Evolutionary conservation across 2,888 invertebrate genomes (phyloP).

Genomic region (Agapetus fuscipes): DNA sequence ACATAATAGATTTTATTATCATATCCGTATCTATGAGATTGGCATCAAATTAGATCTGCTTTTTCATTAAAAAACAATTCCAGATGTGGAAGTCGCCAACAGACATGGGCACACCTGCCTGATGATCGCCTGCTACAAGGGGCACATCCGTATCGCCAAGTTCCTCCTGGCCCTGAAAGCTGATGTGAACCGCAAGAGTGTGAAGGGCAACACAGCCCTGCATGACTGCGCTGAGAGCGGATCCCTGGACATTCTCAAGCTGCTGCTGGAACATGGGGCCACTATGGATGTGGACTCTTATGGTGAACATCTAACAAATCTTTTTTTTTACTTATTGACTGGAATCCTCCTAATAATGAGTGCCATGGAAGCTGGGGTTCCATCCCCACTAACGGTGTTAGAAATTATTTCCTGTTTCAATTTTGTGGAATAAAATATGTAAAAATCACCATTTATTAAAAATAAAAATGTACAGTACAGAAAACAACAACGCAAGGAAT

Average conservation of each 20-base stretch:
- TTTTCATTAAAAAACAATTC: too few relatives aligned
- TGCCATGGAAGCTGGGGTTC: too few relatives aligned
- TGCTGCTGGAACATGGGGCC: slow-evolving; percentile 80
- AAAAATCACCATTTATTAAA: too few relatives aligned
- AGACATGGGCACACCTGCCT: slow-evolving; percentile 93
- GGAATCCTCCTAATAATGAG: not conserved
- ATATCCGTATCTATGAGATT: too few relatives aligned
- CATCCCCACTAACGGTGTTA: too few relatives aligned
- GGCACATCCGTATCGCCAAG: slow-evolving; percentile 83
- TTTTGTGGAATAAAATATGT: too few relatives aligned
- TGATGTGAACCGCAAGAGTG: slow-evolving; percentile 86
- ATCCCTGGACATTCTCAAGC: slow-evolving; percentile 81
- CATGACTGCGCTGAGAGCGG: slow-evolving; percentile 98
- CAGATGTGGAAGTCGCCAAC: slow-evolving; percentile 93
- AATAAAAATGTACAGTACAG: too few relatives aligned
- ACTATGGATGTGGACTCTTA: slow-evolving; percentile 91
- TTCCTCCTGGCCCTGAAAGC: slow-evolving; percentile 80
- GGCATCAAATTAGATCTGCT: too few relatives aligned
- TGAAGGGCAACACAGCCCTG: slow-evolving; percentile 91
- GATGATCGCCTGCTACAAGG: slow-evolving; percentile 97
- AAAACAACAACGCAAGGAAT: too few relatives aligned
- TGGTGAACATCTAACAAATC: slow-evolving; percentile 45
- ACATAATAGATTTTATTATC: too few relatives aligned
- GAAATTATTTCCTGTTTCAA: too few relatives aligned
- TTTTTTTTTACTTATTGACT: not conserved